These are phyloP conservation scores for Scaptomyza pallida DNA, from an alignment of 1,140 invertebrate genomes.

Conservation along the genomic window DNA sequence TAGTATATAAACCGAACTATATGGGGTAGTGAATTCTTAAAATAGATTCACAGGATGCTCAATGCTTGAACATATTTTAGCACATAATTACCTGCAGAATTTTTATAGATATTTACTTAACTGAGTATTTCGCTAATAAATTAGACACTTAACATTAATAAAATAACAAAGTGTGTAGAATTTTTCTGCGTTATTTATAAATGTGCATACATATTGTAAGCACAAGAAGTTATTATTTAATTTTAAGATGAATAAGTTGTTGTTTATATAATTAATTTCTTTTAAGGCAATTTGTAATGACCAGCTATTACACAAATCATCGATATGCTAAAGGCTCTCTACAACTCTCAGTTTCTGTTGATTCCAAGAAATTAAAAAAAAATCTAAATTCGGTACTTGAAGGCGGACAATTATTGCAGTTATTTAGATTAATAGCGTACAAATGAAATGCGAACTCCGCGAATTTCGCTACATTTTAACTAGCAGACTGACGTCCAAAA, in stretches of 20 bases:
- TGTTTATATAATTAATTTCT: not conserved
- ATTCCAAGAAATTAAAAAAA: not conserved
- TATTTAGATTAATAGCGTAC: conserved; percentile 53
- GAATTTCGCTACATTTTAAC: conserved; percentile 42
- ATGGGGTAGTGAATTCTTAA: conserved; percentile 29
- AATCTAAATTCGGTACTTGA: conserved; percentile 15
- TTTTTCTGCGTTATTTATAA: conserved; percentile 11
- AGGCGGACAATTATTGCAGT: conserved; percentile 48
- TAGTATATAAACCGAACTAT: conserved; percentile 52
- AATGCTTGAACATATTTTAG: conserved; percentile 45
- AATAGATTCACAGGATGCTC: conserved; percentile 63
- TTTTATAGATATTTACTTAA: conserved; percentile 31
- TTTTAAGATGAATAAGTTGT: not conserved
- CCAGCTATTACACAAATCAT: not conserved
- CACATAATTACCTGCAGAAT: conserved; percentile 66
- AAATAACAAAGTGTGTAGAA: conserved; percentile 20
- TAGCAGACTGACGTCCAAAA: conserved; percentile 62
- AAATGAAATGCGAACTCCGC: conserved; percentile 42
- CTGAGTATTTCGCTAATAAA: conserved; percentile 52
- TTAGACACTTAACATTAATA: conserved; percentile 43
- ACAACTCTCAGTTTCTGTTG: not conserved
- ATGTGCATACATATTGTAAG: not conserved
- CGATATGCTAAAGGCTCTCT: not conserved
- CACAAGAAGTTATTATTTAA: not conserved
- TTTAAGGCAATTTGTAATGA: not conserved